These are phyloP conservation scores for Phaethon lepturus DNA, from an alignment of 2,113 vertebrate species.

Conservation along the genomic window DNA sequence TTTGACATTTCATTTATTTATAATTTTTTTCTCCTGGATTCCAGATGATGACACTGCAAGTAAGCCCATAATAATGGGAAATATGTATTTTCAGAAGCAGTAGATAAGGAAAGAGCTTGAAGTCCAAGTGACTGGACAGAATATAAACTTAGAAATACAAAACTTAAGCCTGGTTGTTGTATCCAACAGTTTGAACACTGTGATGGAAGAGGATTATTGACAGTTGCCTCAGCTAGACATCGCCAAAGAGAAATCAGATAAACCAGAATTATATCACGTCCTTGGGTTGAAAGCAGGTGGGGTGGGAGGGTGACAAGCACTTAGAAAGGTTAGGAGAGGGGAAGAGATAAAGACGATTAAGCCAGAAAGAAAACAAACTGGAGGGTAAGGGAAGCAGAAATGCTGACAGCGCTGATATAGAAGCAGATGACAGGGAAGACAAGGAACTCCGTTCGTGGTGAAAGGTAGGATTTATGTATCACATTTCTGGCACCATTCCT, in stretches of 20 bases:
- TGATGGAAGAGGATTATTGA: not conserved
- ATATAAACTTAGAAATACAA: not conserved
- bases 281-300: not conserved
- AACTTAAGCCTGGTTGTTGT: not conserved
- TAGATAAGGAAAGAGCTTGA: not conserved
- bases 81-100: not conserved
- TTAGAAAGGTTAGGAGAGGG: not conserved
- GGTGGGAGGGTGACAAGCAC: not conserved
- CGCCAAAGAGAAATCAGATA: not conserved
- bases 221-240: not conserved
- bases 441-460: not conserved
- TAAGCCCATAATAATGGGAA: not conserved
- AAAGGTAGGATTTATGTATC: slow-evolving; percentile 16
- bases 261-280: not conserved
- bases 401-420: slow-evolving; percentile 28
- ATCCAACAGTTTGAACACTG: not conserved
- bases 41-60: not conserved
- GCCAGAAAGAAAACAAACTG: slow-evolving; percentile 22
- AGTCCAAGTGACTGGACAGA: not conserved
- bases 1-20: not conserved
- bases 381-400: not conserved
- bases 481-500: not conserved
- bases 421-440: slow-evolving; percentile 27
- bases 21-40: not conserved
- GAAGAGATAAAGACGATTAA: not conserved